These are phyloP conservation scores for Martes martes DNA, from an alignment of 2,113 vertebrate genomes.

Conservation along the genomic window DNA sequence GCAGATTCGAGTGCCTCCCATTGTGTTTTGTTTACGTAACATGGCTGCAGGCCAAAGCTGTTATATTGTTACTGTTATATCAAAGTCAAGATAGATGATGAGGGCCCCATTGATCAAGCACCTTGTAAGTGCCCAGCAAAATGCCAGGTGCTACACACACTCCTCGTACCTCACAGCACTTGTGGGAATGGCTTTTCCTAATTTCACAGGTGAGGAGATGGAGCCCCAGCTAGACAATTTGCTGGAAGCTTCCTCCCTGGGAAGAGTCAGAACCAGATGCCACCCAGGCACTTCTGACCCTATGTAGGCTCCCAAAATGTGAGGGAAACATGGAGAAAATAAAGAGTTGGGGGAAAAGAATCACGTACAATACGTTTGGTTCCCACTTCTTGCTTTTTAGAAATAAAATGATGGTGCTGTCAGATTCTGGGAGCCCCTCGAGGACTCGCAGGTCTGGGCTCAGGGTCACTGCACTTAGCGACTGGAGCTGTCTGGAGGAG, in stretches of 20 bases:
- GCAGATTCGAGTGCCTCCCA: neutral
- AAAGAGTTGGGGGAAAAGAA: neutral
- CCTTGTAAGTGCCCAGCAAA: neutral
- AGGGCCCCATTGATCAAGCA: neutral
- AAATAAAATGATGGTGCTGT: neutral
- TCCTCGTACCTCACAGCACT: neutral
- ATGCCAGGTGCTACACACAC: no score
- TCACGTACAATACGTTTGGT: neutral
- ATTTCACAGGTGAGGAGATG: neutral
- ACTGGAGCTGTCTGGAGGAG: no score
- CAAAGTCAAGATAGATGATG: neutral
- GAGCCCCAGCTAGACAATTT: neutral
- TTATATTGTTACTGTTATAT: neutral
- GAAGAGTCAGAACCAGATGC: neutral
- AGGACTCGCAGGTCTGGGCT: neutral
- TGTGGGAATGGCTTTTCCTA: neutral
- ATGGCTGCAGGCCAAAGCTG: neutral
- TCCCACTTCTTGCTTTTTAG: neutral
- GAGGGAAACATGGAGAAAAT: neutral
- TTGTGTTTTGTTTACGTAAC: neutral
- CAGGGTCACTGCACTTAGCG: neutral
- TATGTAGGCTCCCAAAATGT: neutral
- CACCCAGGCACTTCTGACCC: rapidly evolving
- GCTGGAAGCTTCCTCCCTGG: neutral
- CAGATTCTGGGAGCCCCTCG: neutral